These are phyloP conservation scores for Pteria penguin DNA, from an alignment of 2,888 invertebrate species.

Conservation along the genomic window DNA sequence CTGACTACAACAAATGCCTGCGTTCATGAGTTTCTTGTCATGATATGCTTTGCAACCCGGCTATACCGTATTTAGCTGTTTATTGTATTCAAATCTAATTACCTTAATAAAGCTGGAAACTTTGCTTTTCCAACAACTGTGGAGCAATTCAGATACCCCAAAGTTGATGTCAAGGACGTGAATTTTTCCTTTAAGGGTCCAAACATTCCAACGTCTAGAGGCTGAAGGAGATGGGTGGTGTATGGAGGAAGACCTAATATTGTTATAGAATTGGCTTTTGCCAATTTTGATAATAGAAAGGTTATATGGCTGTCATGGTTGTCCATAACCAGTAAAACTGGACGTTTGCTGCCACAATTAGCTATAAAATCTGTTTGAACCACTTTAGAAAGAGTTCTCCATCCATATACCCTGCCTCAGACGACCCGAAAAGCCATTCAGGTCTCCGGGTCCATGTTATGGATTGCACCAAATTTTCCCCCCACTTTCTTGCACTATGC, in stretches of 20 bases:
- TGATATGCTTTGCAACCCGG: too few relatives aligned
- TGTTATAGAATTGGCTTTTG: constrained; percentile 22
- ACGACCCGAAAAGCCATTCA: not conserved
- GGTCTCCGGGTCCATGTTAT: too few relatives aligned
- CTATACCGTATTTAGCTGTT: too few relatives aligned
- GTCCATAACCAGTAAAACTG: constrained; percentile 21
- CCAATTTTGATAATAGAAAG: constrained; percentile 11
- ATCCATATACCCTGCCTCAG: not conserved
- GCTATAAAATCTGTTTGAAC: constrained; percentile 18
- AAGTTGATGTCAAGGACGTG: not conserved
- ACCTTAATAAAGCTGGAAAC: not conserved
- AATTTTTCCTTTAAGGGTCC: constrained; percentile 31
- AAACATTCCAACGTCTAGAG: constrained; percentile 45
- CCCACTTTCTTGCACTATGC: too few relatives aligned
- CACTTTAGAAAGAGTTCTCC: not conserved
- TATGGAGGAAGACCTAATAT: constrained; percentile 50
- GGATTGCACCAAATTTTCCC: too few relatives aligned
- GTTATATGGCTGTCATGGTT: constrained; percentile 23
- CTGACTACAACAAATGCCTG: too few relatives aligned
- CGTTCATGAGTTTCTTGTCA: too few relatives aligned
- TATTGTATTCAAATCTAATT: too few relatives aligned
- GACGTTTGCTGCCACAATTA: constrained; percentile 11
- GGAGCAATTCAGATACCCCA: not conserved
- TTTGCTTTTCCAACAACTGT: not conserved
- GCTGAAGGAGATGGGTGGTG: constrained; percentile 45